Conservation (phyloP, 1,140 invertebrate species). For the Teleopsis dalmanni region DNA sequence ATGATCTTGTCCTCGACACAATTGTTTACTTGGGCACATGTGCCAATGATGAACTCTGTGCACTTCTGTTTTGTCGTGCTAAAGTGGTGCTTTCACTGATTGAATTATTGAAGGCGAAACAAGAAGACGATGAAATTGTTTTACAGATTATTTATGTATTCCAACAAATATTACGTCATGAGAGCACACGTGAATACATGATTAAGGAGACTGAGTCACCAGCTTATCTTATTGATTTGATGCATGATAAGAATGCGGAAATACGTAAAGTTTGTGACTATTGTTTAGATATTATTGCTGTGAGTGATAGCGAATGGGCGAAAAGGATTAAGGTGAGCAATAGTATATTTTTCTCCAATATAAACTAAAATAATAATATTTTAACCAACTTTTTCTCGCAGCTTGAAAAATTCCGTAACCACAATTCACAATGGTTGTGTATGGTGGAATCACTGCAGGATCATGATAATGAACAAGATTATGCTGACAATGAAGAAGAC, state of each 20-base stretch:
- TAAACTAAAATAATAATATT: too few relatives aligned
- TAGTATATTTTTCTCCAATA: too few relatives aligned
- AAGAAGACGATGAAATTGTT: conserved; percentile 95
- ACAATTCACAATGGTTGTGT: conserved; percentile 96
- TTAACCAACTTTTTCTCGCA: too few relatives aligned
- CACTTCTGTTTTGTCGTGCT: conserved; percentile 70
- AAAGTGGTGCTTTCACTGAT: conserved; percentile 75
- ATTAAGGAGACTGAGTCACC: conserved; percentile 82
- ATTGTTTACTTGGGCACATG: conserved; percentile 85
- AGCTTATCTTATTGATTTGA: conserved; percentile 93
- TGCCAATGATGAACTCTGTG: conserved; percentile 75
- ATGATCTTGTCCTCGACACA: conserved; percentile 71
- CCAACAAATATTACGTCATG: conserved; percentile 82
- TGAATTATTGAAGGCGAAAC: conserved; percentile 75
- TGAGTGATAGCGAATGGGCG: conserved; percentile 85
- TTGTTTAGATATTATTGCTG: conserved; percentile 85
- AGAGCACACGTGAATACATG: conserved; percentile 72
- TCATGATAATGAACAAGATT: conserved; percentile 48
- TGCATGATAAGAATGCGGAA: conserved; percentile 93
- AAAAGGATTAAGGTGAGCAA: conserved; percentile 67
- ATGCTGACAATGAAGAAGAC: conserved; percentile 49
- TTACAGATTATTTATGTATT: conserved; percentile 93
- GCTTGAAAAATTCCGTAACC: conserved; percentile 89
- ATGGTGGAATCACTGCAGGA: conserved; percentile 71
- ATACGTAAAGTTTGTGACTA: conserved; percentile 88